Percentiles rank a stretch among this genome's conserved stretches.
Conservation (phyloP, 2,888 invertebrate species). For the Stramonita haemastoma region DNA sequence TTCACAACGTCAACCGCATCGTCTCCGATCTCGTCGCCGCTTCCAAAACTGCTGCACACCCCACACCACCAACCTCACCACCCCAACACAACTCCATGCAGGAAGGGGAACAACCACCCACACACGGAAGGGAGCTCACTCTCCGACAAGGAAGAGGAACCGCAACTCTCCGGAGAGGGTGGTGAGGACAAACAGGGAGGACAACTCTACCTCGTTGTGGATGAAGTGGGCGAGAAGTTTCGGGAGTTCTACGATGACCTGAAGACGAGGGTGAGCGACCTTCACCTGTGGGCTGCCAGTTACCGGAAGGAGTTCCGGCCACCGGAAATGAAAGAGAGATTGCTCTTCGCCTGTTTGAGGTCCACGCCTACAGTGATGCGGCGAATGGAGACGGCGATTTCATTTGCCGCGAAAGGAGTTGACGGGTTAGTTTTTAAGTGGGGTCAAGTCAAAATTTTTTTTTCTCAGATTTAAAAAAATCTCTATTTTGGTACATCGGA, state of each 20-base stretch:
- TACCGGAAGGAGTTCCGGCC: conserved; percentile 32
- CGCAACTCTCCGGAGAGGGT: background rate
- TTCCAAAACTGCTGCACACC: background rate
- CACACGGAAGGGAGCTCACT: background rate
- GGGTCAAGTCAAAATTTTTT: background rate
- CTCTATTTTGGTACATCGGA: no score
- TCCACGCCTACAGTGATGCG: conserved; percentile 36
- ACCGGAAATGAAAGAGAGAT: conserved; percentile 14
- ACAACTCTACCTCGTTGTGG: conserved; percentile 23
- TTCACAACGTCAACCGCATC: background rate
- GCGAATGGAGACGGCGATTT: conserved; percentile 39
- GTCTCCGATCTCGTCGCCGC: background rate
- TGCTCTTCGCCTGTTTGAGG: conserved; percentile 1
- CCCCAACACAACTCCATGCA: background rate
- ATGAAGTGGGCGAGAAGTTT: conserved; percentile 31
- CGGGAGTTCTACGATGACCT: background rate
- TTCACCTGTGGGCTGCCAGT: conserved; percentile 39
- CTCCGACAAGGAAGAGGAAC: background rate
- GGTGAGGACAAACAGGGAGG: background rate
- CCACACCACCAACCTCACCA: background rate
- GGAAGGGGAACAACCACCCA: background rate
- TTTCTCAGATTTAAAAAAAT: no score
- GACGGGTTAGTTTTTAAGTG: conserved; percentile 7
- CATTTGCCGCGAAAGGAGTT: conserved; percentile 4
- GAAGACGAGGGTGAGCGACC: conserved; percentile 9